Conservation (phyloP, 2,113 vertebrate genomes). For the Rhombomys opimus region DNA sequence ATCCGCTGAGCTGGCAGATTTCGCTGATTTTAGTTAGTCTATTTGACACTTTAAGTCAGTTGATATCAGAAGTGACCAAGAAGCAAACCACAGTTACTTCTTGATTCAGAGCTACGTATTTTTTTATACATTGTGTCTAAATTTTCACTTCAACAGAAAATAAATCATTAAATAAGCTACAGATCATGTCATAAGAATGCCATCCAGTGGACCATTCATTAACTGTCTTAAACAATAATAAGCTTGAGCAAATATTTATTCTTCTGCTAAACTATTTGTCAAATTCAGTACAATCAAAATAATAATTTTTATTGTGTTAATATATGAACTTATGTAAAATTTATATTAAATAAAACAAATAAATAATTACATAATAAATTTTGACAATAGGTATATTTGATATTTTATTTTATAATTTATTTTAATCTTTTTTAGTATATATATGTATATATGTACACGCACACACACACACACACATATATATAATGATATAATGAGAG, state of each 20-base stretch:
- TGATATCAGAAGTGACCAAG: constrained; percentile 61
- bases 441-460: background rate
- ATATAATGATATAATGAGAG: background rate
- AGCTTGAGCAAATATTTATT: background rate
- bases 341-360: background rate
- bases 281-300: background rate
- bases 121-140: constrained; percentile 18
- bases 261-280: background rate
- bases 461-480: too few relatives aligned
- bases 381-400: background rate
- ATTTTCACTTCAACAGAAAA: background rate
- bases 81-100: constrained; percentile 49
- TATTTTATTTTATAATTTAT: background rate
- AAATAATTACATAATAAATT: background rate
- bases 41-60: constrained; percentile 71
- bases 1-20: constrained; percentile 41
- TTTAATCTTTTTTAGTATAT: background rate
- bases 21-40: constrained; percentile 21
- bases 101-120: constrained; percentile 58
- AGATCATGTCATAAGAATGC: background rate
- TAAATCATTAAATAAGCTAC: background rate
- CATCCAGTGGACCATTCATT: background rate
- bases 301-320: background rate
- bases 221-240: background rate
- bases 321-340: background rate